phyloP scores from a whole-genome alignment of 1,140 invertebrate genomes.

The Conus betulinus region DNA sequence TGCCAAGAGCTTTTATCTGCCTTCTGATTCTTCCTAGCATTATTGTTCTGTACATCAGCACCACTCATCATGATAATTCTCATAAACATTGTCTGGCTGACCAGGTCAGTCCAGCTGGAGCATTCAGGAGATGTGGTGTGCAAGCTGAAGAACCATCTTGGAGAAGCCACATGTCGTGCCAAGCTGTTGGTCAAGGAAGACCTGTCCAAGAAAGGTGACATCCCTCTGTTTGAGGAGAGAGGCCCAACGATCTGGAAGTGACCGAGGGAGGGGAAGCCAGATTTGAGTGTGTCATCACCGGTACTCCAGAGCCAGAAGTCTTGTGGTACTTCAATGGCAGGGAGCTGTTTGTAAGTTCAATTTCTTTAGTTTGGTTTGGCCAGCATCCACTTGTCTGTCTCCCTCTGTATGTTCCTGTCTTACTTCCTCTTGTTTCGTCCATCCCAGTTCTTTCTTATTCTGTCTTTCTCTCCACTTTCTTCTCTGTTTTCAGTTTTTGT shows the following conservation, averaged over 20 bases:
- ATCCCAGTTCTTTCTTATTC: no score
- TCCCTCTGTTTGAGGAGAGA: constrained; percentile 58
- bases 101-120: constrained; percentile 56
- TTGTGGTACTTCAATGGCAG: constrained; percentile 84
- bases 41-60: no score
- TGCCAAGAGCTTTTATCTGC: no score
- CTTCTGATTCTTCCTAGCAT: no score
- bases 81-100: background rate
- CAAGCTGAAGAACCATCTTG: constrained; percentile 66
- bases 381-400: background rate
- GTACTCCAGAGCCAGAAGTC: constrained; percentile 68
- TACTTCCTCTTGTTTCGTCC: background rate
- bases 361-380: constrained; percentile 63
- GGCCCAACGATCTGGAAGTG: constrained; percentile 58
- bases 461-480: background rate
- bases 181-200: constrained; percentile 65
- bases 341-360: constrained; percentile 81
- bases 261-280: constrained; percentile 63
- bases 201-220: constrained; percentile 57
- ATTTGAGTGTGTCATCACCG: constrained; percentile 67
- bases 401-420: background rate
- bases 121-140: constrained; percentile 71
- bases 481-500: background rate
- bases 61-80: no score
- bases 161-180: constrained; percentile 67